Conservation (phyloP, 2,797 vertebrate genomes). For the Micropoecilia bifurca region DNA sequence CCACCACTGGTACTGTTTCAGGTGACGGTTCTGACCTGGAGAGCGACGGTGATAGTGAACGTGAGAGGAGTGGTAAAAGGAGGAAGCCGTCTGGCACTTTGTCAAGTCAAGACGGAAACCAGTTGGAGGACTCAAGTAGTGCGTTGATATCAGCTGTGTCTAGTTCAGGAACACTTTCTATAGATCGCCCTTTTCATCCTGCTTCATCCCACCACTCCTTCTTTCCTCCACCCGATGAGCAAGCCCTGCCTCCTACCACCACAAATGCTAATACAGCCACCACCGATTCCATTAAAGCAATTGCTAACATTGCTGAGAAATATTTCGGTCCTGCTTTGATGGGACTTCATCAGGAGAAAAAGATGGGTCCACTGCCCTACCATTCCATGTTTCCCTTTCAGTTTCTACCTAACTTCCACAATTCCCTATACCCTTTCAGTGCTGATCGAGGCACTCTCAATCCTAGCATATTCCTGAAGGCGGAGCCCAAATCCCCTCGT, state of each 20-base stretch:
- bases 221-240: constrained; percentile 95
- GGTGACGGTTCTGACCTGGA: constrained; percentile 92
- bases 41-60: constrained; percentile 91
- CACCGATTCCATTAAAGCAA: constrained; percentile 98
- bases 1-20: constrained; percentile 94
- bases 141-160: constrained; percentile 80
- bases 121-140: constrained; percentile 82
- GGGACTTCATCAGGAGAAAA: constrained; percentile 96
- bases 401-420: constrained; percentile 95
- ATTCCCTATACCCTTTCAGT: constrained; percentile 90
- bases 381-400: constrained; percentile 98
- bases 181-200: constrained; percentile 89
- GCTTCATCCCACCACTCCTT: constrained; percentile 89
- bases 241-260: constrained; percentile 86
- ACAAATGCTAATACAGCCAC: constrained; percentile 81
- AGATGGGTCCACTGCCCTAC: constrained; percentile 93
- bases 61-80: constrained; percentile 79
- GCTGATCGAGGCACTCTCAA: constrained; percentile 87
- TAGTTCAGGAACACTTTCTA: constrained; percentile 78
- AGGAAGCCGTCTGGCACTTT: constrained; percentile 77
- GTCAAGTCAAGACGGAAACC: constrained; percentile 79
- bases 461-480: constrained; percentile 93
- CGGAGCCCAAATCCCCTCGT: constrained; percentile 93
- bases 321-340: constrained; percentile 98
- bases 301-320: constrained; percentile 98